Conservation (phyloP, 2,797 vertebrate species). For the Knipowitschia caucasica region DNA sequence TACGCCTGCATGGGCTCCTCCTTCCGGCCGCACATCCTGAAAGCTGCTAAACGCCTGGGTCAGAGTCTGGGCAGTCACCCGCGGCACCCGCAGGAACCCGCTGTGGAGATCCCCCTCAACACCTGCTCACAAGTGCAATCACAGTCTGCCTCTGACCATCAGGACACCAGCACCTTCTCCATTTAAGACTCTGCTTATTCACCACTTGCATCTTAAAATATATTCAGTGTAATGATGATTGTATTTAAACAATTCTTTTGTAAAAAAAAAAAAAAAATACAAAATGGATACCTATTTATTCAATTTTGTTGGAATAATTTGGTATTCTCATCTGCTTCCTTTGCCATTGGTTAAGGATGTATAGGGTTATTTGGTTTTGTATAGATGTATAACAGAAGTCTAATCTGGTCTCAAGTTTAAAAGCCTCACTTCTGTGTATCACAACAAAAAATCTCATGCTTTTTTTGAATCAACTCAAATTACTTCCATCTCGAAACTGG, state of each 20-base stretch:
- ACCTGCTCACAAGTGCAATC: conserved; percentile 56
- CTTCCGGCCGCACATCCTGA: conserved; percentile 83
- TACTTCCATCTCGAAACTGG: background rate
- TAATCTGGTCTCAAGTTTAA: too few relatives aligned
- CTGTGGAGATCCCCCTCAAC: conserved; percentile 69
- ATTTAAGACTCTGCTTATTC: conserved; percentile 47
- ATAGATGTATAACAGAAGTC: background rate
- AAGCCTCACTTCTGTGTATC: too few relatives aligned
- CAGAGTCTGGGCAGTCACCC: conserved; percentile 63
- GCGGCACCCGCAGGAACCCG: conserved; percentile 25
- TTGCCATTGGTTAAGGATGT: conserved; percentile 32
- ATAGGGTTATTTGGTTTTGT: background rate
- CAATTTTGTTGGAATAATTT: conserved; percentile 9
- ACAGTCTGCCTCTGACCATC: conserved; percentile 72
- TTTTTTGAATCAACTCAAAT: conserved; percentile 11
- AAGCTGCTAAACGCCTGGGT: conserved; percentile 78
- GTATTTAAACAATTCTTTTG: too few relatives aligned
- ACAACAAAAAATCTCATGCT: too few relatives aligned
- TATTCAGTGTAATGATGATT: too few relatives aligned
- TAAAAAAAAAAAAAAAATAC: conserved; percentile 31
- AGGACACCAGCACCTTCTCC: conserved; percentile 83
- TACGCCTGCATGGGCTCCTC: conserved; percentile 88
- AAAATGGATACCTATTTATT: conserved; percentile 23
- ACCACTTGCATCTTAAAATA: conserved; percentile 7
- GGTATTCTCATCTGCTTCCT: conserved; percentile 40